Evolutionary conservation across 2,113 vertebrate species (phyloP).

Genomic region (Lepidothrix coronata): DNA sequence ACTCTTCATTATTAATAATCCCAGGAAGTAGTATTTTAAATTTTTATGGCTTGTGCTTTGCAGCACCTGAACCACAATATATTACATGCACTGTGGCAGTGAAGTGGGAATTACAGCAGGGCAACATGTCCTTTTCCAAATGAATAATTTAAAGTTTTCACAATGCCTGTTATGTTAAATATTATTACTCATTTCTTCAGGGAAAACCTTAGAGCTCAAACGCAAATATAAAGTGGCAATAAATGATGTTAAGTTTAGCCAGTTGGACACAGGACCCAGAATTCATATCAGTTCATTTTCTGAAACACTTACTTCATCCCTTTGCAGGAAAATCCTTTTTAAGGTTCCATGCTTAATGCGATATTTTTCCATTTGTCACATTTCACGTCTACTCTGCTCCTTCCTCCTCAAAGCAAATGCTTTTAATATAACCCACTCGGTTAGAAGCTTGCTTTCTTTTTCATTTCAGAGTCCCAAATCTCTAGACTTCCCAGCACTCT

Average conservation of each 20-base stretch:
- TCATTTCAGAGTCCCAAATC: not conserved
- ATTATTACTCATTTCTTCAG: constrained; percentile 63
- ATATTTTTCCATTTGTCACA: constrained; percentile 56
- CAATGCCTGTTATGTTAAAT: constrained; percentile 71
- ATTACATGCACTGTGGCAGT: constrained; percentile 57
- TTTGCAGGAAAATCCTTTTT: constrained; percentile 46
- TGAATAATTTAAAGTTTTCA: constrained; percentile 76
- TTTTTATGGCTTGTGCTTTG: constrained; percentile 74
- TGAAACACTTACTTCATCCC: constrained; percentile 58
- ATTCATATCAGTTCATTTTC: constrained; percentile 50
- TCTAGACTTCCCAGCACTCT: constrained; percentile 16
- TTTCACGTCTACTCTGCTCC: constrained; percentile 17
- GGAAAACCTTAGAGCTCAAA: constrained; percentile 25
- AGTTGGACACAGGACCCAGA: constrained; percentile 36
- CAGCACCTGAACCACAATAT: constrained; percentile 65
- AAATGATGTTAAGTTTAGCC: constrained; percentile 57
- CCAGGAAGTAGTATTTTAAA: constrained; percentile 75
- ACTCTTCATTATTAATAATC: constrained; percentile 79
- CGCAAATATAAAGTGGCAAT: constrained; percentile 55
- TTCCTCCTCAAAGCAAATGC: constrained; percentile 33
- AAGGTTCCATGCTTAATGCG: constrained; percentile 35
- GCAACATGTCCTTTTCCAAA: constrained; percentile 54
- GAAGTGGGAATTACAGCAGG: constrained; percentile 51
- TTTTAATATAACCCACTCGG: constrained; percentile 35
- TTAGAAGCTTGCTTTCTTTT: constrained; percentile 9